Percentiles rank a stretch among this genome's conserved stretches.
phyloP scores from a whole-genome alignment of 2,888 invertebrate species.

The Oxytorus armatus region DNA sequence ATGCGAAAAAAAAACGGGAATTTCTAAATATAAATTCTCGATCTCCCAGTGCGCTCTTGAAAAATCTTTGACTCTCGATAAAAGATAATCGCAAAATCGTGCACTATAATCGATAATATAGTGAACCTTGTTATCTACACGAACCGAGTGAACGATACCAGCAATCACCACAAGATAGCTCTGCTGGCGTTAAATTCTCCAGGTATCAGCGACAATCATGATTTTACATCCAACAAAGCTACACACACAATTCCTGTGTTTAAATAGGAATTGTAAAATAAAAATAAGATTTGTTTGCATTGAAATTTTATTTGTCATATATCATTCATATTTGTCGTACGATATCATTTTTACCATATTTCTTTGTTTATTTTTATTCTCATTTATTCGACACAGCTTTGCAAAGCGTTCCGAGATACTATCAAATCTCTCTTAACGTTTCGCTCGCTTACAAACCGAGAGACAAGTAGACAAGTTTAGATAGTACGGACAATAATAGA shows the following conservation, averaged over 20 bases:
- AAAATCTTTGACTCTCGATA: no score
- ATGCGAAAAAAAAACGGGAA: not conserved
- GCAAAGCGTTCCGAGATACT: not conserved
- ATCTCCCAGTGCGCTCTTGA: no score
- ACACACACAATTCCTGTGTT: no score
- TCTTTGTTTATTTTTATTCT: not conserved
- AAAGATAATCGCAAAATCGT: constrained; percentile 12
- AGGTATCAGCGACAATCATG: not conserved
- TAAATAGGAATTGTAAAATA: no score
- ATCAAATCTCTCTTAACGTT: not conserved
- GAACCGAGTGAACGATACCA: constrained; percentile 18
- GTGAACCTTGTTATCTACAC: constrained; percentile 51
- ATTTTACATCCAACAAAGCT: no score
- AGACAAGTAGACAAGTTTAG: constrained; percentile 17
- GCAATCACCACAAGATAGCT: constrained; percentile 67
- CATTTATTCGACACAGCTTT: not conserved
- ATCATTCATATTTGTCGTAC: not conserved
- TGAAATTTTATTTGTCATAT: not conserved
- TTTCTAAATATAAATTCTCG: not conserved
- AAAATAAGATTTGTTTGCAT: not conserved
- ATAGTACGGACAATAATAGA: constrained; percentile 62
- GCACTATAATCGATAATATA: constrained; percentile 60
- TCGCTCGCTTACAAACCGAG: constrained; percentile 17
- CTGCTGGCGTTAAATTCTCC: constrained; percentile 37
- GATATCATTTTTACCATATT: not conserved